Evolutionary conservation across 1,140 invertebrate genomes (phyloP), one percentile per base, ranked within the genome.

Genomic region (Euwallacea fornicatus): DNA sequence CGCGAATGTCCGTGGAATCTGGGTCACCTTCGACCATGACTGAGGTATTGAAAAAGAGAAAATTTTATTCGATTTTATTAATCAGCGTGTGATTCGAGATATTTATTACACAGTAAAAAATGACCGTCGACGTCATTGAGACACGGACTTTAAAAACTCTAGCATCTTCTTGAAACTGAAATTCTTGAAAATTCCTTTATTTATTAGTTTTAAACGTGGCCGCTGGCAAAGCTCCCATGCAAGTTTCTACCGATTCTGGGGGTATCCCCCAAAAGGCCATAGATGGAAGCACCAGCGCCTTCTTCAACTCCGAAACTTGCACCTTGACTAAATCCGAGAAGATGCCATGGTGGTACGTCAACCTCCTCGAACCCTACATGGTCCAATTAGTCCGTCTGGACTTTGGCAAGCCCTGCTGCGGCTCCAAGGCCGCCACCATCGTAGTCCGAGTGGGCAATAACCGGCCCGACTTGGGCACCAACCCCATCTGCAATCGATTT

Each of bases 301-400:
- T 90, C 78, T 96, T 91, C 83, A 93, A 85, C 71, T 79, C 88
- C 0, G 91, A 93, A 62, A 97, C 94, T 0, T 97, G 95, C 80
- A 95, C 93, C 0, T 83, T 94, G 42, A 97, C 95, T 0, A 91
- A 90, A 80, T 81, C 87, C 0, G 95, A 97, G 81, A 81, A 87
- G 6, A 86, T 88, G 10, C 95, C 95, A 7, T 97, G 95, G 95
- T 97, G 95, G 94, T 97, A 97, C 82, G 95, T 97, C 74, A 97
- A 97, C 82, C 86, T 97, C 0, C 84, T 97, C 41, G 95, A 97
- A 78, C 95, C 95, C 0, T 97, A 97, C 80, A 95, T 97, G 93
- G 94, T 97, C 46, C 94, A 97, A 81, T 85, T 97, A 55, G 95
- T 97, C 8, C 83, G 95, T 47, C 83, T 97, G 53, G 95, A 97